Conservation (phyloP, 2,888 invertebrate species). For the Dermolepida albohirtum region DNA sequence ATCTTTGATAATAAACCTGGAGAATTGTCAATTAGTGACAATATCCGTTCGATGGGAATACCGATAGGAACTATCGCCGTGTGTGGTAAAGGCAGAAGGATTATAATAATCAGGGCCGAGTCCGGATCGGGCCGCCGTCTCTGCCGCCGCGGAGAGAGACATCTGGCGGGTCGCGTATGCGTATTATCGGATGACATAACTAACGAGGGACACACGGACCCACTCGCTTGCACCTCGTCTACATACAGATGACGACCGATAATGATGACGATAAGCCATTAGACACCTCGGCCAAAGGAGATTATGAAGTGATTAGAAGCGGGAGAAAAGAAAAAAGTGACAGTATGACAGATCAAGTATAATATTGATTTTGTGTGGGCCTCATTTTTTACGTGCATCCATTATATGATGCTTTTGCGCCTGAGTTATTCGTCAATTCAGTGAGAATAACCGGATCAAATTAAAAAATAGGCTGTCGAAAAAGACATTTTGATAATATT, state of each 20-base stretch:
- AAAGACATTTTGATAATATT: no score
- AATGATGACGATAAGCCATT: slow-evolving; percentile 30
- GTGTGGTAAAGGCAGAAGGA: slow-evolving; percentile 58
- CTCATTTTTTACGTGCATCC: neutral
- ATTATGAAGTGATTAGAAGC: slow-evolving; percentile 32
- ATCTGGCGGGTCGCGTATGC: slow-evolving; percentile 46
- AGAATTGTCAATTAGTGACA: slow-evolving; percentile 47
- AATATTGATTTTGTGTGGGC: slow-evolving; percentile 18
- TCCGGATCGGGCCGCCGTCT: slow-evolving; percentile 43
- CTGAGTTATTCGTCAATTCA: no score
- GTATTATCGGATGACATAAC: slow-evolving; percentile 48
- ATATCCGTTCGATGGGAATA: slow-evolving; percentile 54
- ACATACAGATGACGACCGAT: slow-evolving; percentile 13
- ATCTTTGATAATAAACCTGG: slow-evolving; percentile 26
- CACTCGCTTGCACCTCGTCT: slow-evolving; percentile 2
- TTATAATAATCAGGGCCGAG: slow-evolving; percentile 62
- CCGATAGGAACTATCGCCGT: slow-evolving; percentile 58
- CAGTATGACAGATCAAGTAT: slow-evolving; percentile 20
- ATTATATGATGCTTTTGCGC: no score
- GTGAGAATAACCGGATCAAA: no score
- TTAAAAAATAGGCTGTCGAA: no score
- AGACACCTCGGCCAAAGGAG: slow-evolving; percentile 28
- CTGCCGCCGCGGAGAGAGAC: slow-evolving; percentile 31
- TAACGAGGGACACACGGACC: slow-evolving; percentile 46
- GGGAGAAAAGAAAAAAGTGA: slow-evolving; percentile 18